Evolutionary conservation across 2,797 vertebrate species (phyloP).

Genomic region (Molothrus ater): DNA sequence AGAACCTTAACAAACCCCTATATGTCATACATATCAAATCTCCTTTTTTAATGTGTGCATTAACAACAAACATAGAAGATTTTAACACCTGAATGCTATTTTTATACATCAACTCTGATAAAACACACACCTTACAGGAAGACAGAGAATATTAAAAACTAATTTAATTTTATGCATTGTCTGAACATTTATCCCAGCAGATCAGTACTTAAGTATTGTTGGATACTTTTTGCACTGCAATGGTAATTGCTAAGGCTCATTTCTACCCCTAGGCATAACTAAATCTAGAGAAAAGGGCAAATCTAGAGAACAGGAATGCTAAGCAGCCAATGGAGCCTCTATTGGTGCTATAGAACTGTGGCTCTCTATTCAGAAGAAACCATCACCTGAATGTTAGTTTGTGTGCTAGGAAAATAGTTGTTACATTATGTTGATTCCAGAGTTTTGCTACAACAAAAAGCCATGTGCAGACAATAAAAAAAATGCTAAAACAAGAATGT

Average conservation of each 20-base stretch:
- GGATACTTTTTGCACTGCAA: not conserved
- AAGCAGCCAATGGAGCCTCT: not conserved
- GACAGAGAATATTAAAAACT: not conserved
- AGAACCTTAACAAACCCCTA: not conserved
- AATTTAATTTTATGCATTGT: not conserved
- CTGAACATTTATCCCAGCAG: not conserved
- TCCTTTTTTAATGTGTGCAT: not conserved
- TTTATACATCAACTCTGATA: not conserved
- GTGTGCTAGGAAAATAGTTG: constrained; percentile 47
- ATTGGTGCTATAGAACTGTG: not conserved
- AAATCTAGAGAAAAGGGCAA: not conserved
- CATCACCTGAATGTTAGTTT: constrained; percentile 65
- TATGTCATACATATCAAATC: not conserved
- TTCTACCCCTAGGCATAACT: constrained; percentile 13
- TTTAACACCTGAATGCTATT: not conserved
- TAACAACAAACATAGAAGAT: not conserved
- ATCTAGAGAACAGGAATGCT: not conserved
- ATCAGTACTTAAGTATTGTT: not conserved
- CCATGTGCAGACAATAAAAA: not conserved
- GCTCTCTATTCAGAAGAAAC: constrained; percentile 12
- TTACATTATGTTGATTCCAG: constrained; percentile 35
- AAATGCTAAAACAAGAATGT: not conserved
- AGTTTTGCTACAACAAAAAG: constrained; percentile 75
- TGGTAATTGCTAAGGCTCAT: not conserved
- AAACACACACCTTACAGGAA: not conserved